phyloP scores from a whole-genome alignment of 2,797 vertebrate species.

The Pangasius krempfi region DNA sequence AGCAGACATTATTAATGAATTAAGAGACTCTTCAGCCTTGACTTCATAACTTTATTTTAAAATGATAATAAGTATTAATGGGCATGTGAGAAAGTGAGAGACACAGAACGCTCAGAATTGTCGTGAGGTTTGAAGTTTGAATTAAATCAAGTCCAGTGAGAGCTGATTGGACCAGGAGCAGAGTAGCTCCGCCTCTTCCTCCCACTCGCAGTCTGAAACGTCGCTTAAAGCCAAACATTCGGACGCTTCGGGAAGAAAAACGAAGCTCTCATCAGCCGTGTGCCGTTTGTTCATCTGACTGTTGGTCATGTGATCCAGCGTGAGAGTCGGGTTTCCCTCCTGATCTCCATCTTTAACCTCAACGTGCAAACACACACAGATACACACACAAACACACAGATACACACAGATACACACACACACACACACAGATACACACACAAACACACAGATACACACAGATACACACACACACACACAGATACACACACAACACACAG shows the following conservation, averaged over 20 bases:
- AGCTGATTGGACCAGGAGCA: conserved; percentile 14
- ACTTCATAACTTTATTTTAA: too few species aligned
- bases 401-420: not conserved
- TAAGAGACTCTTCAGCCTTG: too few species aligned
- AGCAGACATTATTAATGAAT: too few species aligned
- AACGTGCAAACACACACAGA: conserved; percentile 1
- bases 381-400: not conserved
- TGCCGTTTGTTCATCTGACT: not conserved
- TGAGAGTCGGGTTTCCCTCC: not conserved
- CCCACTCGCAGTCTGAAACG: not conserved
- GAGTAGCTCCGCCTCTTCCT: conserved; percentile 11
- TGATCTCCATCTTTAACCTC: not conserved
- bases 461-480: not conserved
- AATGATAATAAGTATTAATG: too few species aligned
- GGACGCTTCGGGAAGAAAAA: not conserved
- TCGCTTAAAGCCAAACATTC: not conserved
- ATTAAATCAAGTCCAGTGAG: not conserved
- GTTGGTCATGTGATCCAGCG: not conserved
- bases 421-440: too few species aligned
- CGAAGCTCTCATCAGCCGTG: not conserved
- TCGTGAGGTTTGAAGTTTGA: not conserved
- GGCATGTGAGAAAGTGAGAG: too few species aligned
- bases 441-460: too few species aligned
- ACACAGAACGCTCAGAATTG: not conserved
- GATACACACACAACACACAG: not conserved